Conservation (phyloP, 2,113 vertebrate genomes). For the Nycticryphes semicollaris region DNA sequence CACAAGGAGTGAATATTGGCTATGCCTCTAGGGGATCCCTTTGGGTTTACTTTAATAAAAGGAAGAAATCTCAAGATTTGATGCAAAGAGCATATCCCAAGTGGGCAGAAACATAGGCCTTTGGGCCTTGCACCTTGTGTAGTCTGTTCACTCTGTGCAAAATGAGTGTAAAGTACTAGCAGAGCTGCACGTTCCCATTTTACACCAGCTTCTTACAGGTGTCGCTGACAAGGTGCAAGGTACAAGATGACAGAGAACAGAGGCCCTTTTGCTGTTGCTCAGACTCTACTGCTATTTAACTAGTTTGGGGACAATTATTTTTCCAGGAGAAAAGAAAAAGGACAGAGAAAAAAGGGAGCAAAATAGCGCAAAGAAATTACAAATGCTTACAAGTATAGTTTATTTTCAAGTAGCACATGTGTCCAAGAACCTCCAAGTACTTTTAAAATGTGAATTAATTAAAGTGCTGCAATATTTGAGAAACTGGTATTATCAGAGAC, state of each 20-base stretch:
- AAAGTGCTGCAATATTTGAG: rapidly evolving
- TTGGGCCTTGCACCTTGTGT: constrained; percentile 45
- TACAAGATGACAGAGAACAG: not conserved
- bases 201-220: constrained; percentile 1
- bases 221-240: not conserved
- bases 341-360: not conserved
- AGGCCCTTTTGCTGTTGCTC: not conserved
- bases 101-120: constrained; percentile 33
- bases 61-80: constrained; percentile 47
- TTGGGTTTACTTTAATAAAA: constrained; percentile 52
- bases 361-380: not conserved
- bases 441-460: constrained; percentile 7
- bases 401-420: not conserved
- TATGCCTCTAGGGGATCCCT: constrained; percentile 46
- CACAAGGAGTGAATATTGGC: constrained; percentile 41
- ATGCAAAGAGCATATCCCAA: constrained; percentile 39
- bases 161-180: not conserved
- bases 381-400: not conserved
- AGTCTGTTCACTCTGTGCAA: constrained; percentile 29
- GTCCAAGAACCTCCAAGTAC: not conserved
- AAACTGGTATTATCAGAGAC: not conserved
- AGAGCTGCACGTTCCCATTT: not conserved
- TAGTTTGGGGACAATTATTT: not conserved
- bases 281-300: not conserved
- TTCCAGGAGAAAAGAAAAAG: not conserved